phyloP scores from a whole-genome alignment of 1,140 invertebrate species.

The Mizuhopecten yessoensis region DNA sequence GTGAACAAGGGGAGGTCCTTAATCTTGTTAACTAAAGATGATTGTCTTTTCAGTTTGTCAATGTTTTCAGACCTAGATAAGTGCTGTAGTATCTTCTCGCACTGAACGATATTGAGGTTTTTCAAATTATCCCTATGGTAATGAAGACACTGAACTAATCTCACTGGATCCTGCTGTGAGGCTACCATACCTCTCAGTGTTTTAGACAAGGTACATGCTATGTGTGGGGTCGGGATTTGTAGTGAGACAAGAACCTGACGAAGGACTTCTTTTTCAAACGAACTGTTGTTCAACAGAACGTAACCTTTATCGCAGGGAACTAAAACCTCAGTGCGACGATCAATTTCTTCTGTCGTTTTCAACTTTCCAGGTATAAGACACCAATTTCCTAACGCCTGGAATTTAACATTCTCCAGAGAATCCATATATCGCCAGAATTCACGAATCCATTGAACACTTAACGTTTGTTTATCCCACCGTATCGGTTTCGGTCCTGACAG shows the following conservation, averaged over 20 bases:
- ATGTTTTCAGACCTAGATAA: too few relatives aligned
- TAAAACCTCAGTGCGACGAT: neutral
- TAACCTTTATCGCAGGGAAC: neutral
- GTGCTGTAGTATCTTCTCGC: too few relatives aligned
- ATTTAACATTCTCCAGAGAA: neutral
- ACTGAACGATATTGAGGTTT: neutral
- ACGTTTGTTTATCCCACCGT: neutral
- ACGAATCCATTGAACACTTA: neutral
- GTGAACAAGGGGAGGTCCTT: too few relatives aligned
- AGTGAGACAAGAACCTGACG: neutral
- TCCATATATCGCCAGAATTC: constrained; percentile 20
- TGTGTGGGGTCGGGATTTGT: neutral
- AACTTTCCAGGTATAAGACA: neutral
- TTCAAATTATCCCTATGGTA: too few relatives aligned
- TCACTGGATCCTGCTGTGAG: too few relatives aligned
- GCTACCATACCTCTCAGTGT: neutral
- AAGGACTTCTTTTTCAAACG: neutral
- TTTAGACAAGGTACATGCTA: neutral
- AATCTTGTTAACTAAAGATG: too few relatives aligned
- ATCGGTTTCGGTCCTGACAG: neutral
- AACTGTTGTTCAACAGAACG: neutral
- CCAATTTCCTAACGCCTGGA: neutral
- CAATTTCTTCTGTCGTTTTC: neutral
- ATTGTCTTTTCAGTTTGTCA: too few relatives aligned
- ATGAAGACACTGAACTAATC: too few relatives aligned